A percentile compares a stretch with the other conserved stretches of the same genome.
Conservation (phyloP, 2,113 vertebrate species). For the Pomatorhinus ruficollis region DNA sequence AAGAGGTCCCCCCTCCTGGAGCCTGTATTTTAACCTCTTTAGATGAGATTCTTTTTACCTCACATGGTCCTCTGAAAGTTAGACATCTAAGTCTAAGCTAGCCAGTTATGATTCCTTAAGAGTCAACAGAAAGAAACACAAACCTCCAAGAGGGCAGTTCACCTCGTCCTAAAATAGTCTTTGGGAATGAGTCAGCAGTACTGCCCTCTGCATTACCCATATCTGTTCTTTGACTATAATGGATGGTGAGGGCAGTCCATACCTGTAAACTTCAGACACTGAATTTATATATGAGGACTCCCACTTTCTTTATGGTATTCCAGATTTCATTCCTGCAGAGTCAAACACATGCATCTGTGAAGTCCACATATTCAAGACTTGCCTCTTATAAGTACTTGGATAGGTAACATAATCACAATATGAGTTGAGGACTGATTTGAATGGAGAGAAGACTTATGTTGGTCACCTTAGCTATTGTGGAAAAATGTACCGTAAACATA, state of each 20-base stretch:
- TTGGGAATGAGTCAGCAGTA: conserved; percentile 7
- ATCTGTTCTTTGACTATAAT: neutral
- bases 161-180: neutral
- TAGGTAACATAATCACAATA: neutral
- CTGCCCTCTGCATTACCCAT: neutral
- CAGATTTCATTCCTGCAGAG: neutral
- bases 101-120: neutral
- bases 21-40: neutral
- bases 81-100: neutral
- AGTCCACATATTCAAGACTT: neutral
- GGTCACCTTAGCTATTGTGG: conserved; percentile 71
- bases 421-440: conserved; percentile 28
- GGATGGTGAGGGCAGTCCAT: neutral
- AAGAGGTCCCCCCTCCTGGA: neutral
- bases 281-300: neutral
- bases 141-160: neutral
- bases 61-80: neutral
- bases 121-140: neutral
- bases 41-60: neutral
- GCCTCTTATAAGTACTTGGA: neutral
- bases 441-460: conserved; percentile 58
- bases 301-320: neutral
- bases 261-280: neutral
- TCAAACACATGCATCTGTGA: neutral
- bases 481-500: conserved; percentile 50